A percentile compares a stretch with the other conserved stretches of the same genome.
Evolutionary conservation across 1,140 invertebrate species (phyloP).

Genomic region (Eupeodes corollae): DNA sequence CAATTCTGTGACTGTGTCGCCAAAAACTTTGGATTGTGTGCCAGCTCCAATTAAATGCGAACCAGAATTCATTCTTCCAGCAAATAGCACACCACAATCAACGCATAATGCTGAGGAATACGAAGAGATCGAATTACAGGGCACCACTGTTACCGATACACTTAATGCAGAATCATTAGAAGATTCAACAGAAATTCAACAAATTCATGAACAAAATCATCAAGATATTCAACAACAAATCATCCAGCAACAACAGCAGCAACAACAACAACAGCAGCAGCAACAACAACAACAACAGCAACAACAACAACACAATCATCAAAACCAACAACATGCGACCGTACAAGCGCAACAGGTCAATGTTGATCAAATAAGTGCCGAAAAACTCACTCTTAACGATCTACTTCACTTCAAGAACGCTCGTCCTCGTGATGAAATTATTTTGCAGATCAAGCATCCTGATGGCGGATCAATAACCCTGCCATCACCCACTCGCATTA

Average conservation of each 20-base stretch:
- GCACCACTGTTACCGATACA: constrained; percentile 26
- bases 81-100: constrained; percentile 26
- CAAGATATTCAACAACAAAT: constrained; percentile 18
- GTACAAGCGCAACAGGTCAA: constrained; percentile 21
- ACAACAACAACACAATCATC: constrained; percentile 7
- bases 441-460: constrained; percentile 32
- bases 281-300: constrained; percentile 10
- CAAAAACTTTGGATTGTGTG: constrained; percentile 6
- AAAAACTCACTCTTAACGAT: constrained; percentile 30
- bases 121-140: constrained; percentile 33
- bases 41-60: constrained; percentile 23
- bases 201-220: constrained; percentile 9
- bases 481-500: constrained; percentile 21
- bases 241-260: constrained; percentile 15
- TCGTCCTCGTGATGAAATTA: constrained; percentile 31
- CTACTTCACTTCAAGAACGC: constrained; percentile 27
- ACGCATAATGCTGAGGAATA: constrained; percentile 28
- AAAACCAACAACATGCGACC: constrained; percentile 12
- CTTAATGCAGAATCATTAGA: constrained; percentile 22
- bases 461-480: constrained; percentile 27
- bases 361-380: constrained; percentile 31
- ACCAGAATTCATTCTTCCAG: constrained; percentile 15
- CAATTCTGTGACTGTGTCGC: background rate
- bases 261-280: constrained; percentile 15
- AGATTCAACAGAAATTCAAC: constrained; percentile 18